Percentiles rank a stretch among this genome's conserved stretches.
Conservation (phyloP, 2,888 invertebrate genomes). For the Sceliomorpha sp. region DNA sequence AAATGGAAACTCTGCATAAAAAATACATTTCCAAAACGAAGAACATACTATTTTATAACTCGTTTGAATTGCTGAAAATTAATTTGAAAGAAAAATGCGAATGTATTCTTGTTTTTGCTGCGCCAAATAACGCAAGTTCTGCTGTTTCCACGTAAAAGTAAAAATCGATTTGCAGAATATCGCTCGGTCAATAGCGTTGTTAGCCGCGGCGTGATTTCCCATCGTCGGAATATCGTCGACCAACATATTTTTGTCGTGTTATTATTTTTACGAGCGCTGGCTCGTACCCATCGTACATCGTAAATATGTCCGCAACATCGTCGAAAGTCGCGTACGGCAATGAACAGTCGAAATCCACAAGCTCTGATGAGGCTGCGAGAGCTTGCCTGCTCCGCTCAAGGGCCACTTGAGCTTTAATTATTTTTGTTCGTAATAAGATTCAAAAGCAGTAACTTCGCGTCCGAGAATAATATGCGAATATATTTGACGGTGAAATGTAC, state of each 20-base stretch:
- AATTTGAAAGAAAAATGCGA: no score
- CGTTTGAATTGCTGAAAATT: no score
- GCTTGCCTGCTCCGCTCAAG: constrained; percentile 7
- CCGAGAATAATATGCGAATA: constrained; percentile 5
- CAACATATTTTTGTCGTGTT: constrained; percentile 39
- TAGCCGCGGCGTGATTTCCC: constrained; percentile 34
- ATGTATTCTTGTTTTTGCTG: no score
- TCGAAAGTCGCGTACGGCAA: constrained; percentile 13
- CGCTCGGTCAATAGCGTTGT: constrained; percentile 31
- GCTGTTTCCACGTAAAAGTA: constrained; percentile 17
- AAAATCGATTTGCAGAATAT: constrained; percentile 44
- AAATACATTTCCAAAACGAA: not conserved
- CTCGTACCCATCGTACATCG: constrained; percentile 23
- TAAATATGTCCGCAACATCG: constrained; percentile 26
- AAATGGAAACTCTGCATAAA: not conserved
- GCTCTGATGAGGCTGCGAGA: not conserved
- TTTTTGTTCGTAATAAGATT: constrained; percentile 31
- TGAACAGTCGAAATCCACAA: constrained; percentile 9
- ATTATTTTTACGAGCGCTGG: constrained; percentile 39
- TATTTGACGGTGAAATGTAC: not conserved
- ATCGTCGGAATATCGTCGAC: constrained; percentile 25
- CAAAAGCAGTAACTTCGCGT: constrained; percentile 10
- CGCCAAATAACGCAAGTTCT: no score
- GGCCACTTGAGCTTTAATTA: constrained; percentile 28
- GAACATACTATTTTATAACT: no score